Percentiles rank a stretch among this genome's conserved stretches.
These are phyloP conservation scores for Ploceus nigricollis DNA, from an alignment of 2,113 vertebrate genomes.

Conservation along the genomic window DNA sequence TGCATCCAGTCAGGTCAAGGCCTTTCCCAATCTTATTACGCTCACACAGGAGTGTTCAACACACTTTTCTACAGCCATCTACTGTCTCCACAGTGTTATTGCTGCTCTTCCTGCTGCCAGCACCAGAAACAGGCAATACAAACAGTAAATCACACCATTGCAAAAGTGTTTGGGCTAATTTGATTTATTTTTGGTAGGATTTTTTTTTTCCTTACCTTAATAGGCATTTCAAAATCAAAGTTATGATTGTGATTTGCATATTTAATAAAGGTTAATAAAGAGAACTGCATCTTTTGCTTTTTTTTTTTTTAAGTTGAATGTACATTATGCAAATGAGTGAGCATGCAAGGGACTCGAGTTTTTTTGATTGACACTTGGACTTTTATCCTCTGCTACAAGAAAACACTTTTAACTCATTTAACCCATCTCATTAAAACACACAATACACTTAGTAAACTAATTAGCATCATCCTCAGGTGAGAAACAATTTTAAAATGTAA, in stretches of 20 bases:
- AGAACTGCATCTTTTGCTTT: neutral
- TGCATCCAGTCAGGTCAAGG: constrained; percentile 78
- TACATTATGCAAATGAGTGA: neutral
- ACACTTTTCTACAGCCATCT: constrained; percentile 88
- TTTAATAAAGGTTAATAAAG: neutral
- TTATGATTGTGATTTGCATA: neutral
- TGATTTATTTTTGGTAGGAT: neutral
- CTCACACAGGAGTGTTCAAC: constrained; percentile 52
- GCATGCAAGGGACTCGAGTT: neutral
- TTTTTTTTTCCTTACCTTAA: neutral
- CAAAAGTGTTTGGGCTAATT: neutral
- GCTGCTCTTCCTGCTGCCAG: constrained; percentile 51
- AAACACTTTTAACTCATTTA: neutral
- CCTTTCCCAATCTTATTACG: constrained; percentile 77
- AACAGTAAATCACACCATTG: neutral
- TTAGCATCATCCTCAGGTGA: constrained; percentile 11
- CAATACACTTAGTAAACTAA: neutral
- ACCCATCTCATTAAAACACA: neutral
- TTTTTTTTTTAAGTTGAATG: neutral
- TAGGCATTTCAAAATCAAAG: neutral
- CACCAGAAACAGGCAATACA: neutral
- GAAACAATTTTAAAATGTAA: neutral
- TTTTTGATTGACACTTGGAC: neutral
- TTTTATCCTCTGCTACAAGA: neutral
- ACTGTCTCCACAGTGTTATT: constrained; percentile 76